Conservation (phyloP, 2,888 invertebrate genomes). For the Syrphus vitripennis region DNA sequence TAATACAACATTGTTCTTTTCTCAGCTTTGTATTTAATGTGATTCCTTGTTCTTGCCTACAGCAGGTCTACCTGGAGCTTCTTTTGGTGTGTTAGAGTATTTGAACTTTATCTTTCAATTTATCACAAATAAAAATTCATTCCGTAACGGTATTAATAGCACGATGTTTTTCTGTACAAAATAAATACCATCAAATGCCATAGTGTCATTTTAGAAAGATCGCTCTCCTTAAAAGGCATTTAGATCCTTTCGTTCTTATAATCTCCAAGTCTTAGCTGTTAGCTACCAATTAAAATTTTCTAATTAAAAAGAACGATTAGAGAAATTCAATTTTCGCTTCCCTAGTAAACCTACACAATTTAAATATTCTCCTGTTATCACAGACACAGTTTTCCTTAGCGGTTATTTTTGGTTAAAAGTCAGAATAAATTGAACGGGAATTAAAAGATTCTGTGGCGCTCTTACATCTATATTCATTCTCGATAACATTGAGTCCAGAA, state of each 20-base stretch:
- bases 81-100: too few relatives aligned
- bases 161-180: not conserved
- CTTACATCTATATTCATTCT: constrained; percentile 30
- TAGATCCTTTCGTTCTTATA: not conserved
- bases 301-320: constrained; percentile 60
- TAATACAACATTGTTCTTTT: too few relatives aligned
- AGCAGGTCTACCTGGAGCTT: too few relatives aligned
- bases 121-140: constrained; percentile 30
- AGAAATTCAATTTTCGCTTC: not conserved
- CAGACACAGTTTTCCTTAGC: not conserved
- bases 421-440: constrained; percentile 64
- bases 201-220: constrained; percentile 27
- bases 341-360: too few relatives aligned
- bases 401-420: constrained; percentile 19
- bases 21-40: too few relatives aligned
- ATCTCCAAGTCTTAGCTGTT: not conserved
- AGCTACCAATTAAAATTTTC: constrained; percentile 65
- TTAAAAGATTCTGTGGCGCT: constrained; percentile 30
- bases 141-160: too few relatives aligned
- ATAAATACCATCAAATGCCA: constrained; percentile 21
- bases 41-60: too few relatives aligned
- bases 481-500: not conserved
- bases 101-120: constrained; percentile 47
- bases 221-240: constrained; percentile 19
- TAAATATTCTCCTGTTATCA: constrained; percentile 47